Evolutionary conservation across 2,113 vertebrate genomes (phyloP), one percentile per base, ranked within the genome.

Genomic region (Pelmatolapia mariae): DNA sequence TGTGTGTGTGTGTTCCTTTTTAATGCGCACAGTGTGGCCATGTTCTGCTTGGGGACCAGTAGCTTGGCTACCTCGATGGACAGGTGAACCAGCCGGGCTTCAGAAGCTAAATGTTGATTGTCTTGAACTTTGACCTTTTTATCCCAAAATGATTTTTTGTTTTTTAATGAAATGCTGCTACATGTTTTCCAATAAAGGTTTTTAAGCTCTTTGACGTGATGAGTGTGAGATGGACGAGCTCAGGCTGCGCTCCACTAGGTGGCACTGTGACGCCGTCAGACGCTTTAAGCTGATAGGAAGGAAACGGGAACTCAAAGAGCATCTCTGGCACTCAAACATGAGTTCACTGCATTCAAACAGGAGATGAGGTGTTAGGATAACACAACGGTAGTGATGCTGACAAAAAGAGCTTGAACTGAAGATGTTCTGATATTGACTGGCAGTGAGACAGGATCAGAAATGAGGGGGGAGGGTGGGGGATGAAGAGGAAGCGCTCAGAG

Each of bases 91-190:
- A 92, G 87, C 92, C 86, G 79, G 82, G 95, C 95, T 96, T 96
- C 81, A 93, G 87, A 96, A 96, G 95, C 95, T 93, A 89, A 93
- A 86, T 92, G 86, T 95, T 94, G 93, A 95, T 95, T 97, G 90
- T 94, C 88, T 96, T 96, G 95, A 91, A 92, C 85, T 81, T 90
- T 76, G 22, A 92, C 36, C 9, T 90, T 92, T 89, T 88, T 43
- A 76, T 87, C 81, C 52, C 89, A 90, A 94, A 94, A 87, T 83
- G 82, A 90, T 91, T 86, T 89, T 84, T 89, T 22, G 81, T 79
- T 76, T 94, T 93, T 94, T 82, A 94, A 96, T 96, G 86, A 97
- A 97, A 96, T 98, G 98, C 98, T 99, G 98, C 98, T 99, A 98
- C 90, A 86, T 96, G 96, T 97, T 97, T 97, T 97, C 95, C 88